Conservation (phyloP, 2,797 vertebrate species). For the Clarias platycephalus region DNA sequence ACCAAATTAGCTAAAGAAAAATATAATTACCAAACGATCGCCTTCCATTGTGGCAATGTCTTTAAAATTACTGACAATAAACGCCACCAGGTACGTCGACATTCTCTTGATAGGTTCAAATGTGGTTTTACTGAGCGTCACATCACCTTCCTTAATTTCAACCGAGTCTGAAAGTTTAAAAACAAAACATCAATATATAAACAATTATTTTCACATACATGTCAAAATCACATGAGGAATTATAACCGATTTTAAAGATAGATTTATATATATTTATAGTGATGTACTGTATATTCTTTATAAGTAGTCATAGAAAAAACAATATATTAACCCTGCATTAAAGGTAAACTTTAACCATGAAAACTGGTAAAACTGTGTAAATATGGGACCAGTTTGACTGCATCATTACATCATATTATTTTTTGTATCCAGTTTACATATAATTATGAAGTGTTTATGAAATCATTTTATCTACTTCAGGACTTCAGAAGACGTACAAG, state of each 20-base stretch:
- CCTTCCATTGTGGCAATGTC: accelerated
- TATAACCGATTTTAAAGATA: background rate
- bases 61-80: constrained; percentile 83
- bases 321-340: background rate
- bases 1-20: background rate
- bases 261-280: background rate
- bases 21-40: constrained; percentile 63
- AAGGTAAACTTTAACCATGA: background rate
- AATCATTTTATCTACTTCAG: background rate
- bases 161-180: constrained; percentile 49
- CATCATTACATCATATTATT: background rate
- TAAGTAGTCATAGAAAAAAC: background rate
- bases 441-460: background rate
- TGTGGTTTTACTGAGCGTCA: constrained; percentile 38
- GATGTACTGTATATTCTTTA: background rate
- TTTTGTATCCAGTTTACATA: background rate
- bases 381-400: background rate
- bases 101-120: constrained; percentile 80
- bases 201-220: background rate
- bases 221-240: too few species aligned
- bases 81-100: constrained; percentile 94
- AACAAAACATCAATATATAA: background rate
- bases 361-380: background rate
- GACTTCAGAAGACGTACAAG: background rate
- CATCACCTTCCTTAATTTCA: accelerated